Base-by-base conservation (phyloP, 2,113 vertebrate genomes). In the Mormyrus lacerda region DNA sequence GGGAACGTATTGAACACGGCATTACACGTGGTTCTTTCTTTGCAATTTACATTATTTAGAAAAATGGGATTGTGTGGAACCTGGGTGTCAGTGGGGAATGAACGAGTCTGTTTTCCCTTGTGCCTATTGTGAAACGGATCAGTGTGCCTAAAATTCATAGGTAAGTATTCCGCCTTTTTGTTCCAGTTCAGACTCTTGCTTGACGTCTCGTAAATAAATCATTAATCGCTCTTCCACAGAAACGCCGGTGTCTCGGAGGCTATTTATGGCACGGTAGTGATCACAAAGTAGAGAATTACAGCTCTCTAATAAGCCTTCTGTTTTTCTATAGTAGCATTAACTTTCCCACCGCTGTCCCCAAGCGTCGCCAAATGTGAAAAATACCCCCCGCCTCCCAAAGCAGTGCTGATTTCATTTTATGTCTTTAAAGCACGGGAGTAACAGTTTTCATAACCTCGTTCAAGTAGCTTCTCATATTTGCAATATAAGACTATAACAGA, bases 201-300 rank as follows among this genome's bases (percentile, higher is more conserved):
- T 35, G 85, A 53, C 27, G 47, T 53, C 50, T 84, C 31, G 50
- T 87, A 87, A 53, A 87, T 87, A 53, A 87, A 79, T 88, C 73
- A 79, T 88, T 48, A 76, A 50, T 47, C 69, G 61, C 69, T 69
- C 45, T n/a, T 73, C 65, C 65, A 76, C 65, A 24, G 61, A 73
- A 88, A 48, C 58, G 45, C n/a, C 85, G 4, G 39, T 53, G 85
- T 35, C 85, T 53, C 6, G 24, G 65, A 27, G 45, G 44, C 65
- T 88, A 88, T 88, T 76, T 88, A 47, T 76, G 87, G 61, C 31
- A 73, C 51, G 24, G 44, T 51, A 13, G 44, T 39, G 65, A 35
- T 76, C 9, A 8, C 88, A 88, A n/a, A 50, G 65, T 51, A n/a
- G 69, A 44, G 3, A n/a, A 83, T 53, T 51, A 42, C 44, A 82